Percentiles rank a stretch among this genome's conserved stretches.
Conservation (phyloP, 2,888 invertebrate genomes). For the Alcis repandata region DNA sequence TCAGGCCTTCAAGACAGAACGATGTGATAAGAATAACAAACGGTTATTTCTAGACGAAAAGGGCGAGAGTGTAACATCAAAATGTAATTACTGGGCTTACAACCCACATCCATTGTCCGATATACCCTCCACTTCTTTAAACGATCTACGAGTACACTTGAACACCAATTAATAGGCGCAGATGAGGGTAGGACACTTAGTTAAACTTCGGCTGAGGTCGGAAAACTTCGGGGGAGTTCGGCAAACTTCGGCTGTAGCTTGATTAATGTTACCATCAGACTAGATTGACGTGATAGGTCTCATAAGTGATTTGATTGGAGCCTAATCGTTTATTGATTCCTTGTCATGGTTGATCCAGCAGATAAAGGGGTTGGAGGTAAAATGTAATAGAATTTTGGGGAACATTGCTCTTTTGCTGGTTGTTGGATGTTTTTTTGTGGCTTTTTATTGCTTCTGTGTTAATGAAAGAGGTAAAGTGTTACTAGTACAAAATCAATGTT, state of each 20-base stretch:
- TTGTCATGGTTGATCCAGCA: background rate
- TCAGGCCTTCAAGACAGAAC: background rate
- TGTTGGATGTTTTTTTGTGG: background rate
- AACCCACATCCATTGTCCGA: background rate
- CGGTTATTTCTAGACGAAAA: slow-evolving; percentile 33
- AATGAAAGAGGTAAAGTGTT: no score
- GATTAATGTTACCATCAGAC: slow-evolving; percentile 27
- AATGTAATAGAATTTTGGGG: background rate
- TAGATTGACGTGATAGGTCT: slow-evolving; percentile 30
- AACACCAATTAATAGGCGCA: slow-evolving; percentile 34
- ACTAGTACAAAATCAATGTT: no score
- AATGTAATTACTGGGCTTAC: slow-evolving; percentile 21
- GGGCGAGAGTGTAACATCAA: slow-evolving; percentile 29
- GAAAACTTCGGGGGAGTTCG: slow-evolving; percentile 5
- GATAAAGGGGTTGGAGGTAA: background rate
- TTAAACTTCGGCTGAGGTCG: slow-evolving; percentile 31
- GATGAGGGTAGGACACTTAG: slow-evolving; percentile 38
- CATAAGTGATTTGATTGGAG: slow-evolving; percentile 20
- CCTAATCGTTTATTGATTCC: slow-evolving; percentile 28
- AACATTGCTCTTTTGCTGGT: background rate
- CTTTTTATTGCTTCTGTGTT: no score
- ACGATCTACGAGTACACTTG: slow-evolving; percentile 19
- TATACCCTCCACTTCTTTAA: slow-evolving; percentile 15
- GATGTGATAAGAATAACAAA: slow-evolving; percentile 36
- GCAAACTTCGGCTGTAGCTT: slow-evolving; percentile 24